A percentile compares a stretch with the other conserved stretches of the same genome.
Evolutionary conservation across 2,888 invertebrate genomes (phyloP).

Genomic region (Rutpela maculata): DNA sequence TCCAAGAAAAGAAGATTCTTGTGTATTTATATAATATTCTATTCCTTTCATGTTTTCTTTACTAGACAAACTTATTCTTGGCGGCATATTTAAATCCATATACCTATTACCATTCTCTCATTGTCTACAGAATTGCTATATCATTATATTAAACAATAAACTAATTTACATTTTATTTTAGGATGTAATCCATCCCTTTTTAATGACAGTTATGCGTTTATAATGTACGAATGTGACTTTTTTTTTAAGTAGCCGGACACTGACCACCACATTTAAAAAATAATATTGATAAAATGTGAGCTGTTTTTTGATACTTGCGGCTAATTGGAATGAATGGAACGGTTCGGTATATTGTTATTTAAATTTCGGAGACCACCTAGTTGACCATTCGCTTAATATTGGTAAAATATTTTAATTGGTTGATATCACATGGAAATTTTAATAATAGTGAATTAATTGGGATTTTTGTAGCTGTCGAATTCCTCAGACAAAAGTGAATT

Average conservation of each 20-base stretch:
- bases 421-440: neutral
- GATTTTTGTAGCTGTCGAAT: neutral
- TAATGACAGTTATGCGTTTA: conserved; percentile 37
- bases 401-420: conserved; percentile 16
- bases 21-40: neutral
- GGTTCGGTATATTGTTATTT: neutral
- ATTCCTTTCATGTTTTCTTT: neutral
- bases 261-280: conserved; percentile 28
- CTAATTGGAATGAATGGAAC: neutral
- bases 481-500: neutral
- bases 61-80: neutral
- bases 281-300: conserved; percentile 16
- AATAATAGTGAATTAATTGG: neutral
- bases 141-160: conserved; percentile 40
- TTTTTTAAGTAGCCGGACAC: conserved; percentile 28
- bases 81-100: conserved; percentile 5
- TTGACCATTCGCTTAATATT: neutral
- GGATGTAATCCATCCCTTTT: conserved; percentile 29
- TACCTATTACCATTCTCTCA: conserved; percentile 28
- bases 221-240: conserved; percentile 27
- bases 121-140: conserved; percentile 12
- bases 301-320: conserved; percentile 3
- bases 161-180: conserved; percentile 43
- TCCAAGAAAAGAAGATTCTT: too few species aligned
- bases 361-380: conserved; percentile 1